Percentiles rank a stretch among this genome's conserved stretches.
Evolutionary conservation across 2,113 vertebrate species (phyloP).

Genomic region (Drymodes brunneopygia): DNA sequence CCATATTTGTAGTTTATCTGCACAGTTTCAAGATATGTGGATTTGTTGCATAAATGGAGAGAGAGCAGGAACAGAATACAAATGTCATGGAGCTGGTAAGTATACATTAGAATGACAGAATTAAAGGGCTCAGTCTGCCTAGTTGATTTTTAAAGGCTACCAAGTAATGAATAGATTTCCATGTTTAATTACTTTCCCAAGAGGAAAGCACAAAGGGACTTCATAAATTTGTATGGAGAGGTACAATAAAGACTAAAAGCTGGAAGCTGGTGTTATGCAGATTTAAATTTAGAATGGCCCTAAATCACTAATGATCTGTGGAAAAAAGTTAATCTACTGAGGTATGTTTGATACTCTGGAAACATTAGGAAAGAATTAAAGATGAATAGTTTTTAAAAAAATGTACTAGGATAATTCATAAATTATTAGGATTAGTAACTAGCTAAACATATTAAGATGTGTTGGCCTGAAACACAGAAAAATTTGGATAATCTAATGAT

Average conservation of each 20-base stretch:
- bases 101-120: neutral
- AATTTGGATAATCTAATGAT: neutral
- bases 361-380: neutral
- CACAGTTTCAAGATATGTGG: neutral
- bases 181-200: constrained; percentile 58
- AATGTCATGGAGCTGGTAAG: neutral
- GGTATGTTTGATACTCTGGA: neutral
- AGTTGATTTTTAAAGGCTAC: constrained; percentile 17
- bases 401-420: neutral
- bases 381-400: neutral
- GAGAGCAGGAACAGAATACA: neutral
- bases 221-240: constrained; percentile 36
- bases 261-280: neutral
- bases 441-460: neutral
- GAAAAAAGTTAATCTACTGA: neutral
- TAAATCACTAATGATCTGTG: neutral
- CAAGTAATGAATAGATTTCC: constrained; percentile 36
- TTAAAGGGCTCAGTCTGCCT: neutral
- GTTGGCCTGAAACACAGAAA: neutral
- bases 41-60: neutral
- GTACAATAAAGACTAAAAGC: neutral
- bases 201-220: constrained; percentile 23
- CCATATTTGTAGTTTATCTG: neutral
- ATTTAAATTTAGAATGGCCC: neutral
- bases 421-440: neutral